phyloP scores from a whole-genome alignment of 2,113 vertebrate species.

The Chlorodrepanis virens region DNA sequence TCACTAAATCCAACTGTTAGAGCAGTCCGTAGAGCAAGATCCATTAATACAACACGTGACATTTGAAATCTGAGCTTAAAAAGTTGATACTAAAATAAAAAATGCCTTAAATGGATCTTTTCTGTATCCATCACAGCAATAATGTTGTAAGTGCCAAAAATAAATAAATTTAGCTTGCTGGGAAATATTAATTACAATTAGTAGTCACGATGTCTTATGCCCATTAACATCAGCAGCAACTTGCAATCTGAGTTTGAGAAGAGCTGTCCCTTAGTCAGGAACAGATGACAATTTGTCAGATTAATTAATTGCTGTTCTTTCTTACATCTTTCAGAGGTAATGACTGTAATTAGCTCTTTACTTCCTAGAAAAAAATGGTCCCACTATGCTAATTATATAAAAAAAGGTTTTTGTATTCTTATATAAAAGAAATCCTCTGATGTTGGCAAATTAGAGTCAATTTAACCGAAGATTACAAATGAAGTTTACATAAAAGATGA shows the following conservation, averaged over 20 bases:
- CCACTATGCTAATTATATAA: conserved; percentile 14
- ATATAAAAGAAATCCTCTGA: neutral
- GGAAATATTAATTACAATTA: conserved; percentile 3
- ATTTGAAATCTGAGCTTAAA: neutral
- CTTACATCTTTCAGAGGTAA: conserved; percentile 34
- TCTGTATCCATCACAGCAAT: neutral
- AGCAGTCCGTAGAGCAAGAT: neutral
- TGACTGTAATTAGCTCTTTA: conserved; percentile 46
- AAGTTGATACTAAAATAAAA: neutral
- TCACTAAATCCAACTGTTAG: neutral
- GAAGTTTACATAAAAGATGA: neutral
- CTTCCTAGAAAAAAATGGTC: conserved; percentile 5
- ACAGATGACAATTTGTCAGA: neutral
- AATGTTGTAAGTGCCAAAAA: neutral
- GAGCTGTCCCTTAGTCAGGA: neutral
- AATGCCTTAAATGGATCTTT: neutral
- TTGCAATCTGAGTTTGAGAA: neutral
- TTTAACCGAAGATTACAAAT: neutral
- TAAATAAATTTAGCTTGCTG: neutral
- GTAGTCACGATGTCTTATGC: neutral
- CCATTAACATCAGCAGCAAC: neutral
- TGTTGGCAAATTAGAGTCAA: neutral
- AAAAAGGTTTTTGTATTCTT: neutral
- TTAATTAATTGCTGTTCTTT: conserved; percentile 38
- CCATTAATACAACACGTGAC: neutral